These are phyloP conservation scores for Lutraria lutraria DNA, from an alignment of 2,888 invertebrate genomes.

Conservation along the genomic window DNA sequence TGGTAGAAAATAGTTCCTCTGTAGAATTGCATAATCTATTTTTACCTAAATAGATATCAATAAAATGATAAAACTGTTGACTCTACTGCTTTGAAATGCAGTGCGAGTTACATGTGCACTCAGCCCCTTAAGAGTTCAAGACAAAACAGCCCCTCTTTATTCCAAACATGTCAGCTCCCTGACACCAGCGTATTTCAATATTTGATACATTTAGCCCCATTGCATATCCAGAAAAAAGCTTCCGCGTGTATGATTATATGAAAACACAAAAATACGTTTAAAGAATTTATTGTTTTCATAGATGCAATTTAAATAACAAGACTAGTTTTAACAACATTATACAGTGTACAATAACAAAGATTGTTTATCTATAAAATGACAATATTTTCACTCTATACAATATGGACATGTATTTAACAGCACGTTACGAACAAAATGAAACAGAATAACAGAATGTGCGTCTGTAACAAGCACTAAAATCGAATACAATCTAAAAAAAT, in stretches of 20 bases:
- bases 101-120: no score
- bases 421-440: not conserved
- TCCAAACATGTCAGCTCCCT: not conserved
- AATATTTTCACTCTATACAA: not conserved
- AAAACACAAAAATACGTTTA: not conserved
- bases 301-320: not conserved
- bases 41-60: no score
- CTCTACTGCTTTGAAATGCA: no score
- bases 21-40: no score
- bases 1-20: no score
- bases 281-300: slow-evolving; percentile 5
- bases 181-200: no score
- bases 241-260: no score
- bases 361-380: not conserved
- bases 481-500: not conserved
- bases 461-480: not conserved
- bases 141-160: not conserved
- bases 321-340: slow-evolving; percentile 16
- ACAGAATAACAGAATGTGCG: not conserved
- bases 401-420: slow-evolving; percentile 10
- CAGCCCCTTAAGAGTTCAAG: not conserved
- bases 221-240: no score
- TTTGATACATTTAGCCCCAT: no score
- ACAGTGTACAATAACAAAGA: not conserved
- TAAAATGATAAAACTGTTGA: no score